Percentiles rank a stretch among this genome's conserved stretches.
Conservation (phyloP, 2,888 invertebrate species). For the Drosophila helvetica region DNA sequence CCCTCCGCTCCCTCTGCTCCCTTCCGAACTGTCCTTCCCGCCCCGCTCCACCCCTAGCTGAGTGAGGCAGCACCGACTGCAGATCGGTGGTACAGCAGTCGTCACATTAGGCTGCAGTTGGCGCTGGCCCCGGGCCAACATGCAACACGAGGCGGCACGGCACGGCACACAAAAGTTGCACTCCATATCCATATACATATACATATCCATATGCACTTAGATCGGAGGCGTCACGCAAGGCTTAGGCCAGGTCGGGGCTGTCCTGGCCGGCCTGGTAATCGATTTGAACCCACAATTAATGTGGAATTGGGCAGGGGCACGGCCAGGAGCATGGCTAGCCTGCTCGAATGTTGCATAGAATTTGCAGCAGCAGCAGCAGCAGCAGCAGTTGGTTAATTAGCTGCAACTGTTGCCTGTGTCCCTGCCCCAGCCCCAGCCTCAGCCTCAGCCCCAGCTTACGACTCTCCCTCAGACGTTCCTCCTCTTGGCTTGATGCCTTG, state of each 20-base stretch:
- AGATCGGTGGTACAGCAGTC: constrained; percentile 65
- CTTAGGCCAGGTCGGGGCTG: constrained; percentile 35
- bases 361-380: constrained; percentile 60
- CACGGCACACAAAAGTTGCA: constrained; percentile 52
- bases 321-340: constrained; percentile 1
- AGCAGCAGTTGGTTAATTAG: constrained; percentile 77
- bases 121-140: constrained; percentile 41
- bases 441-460: background rate
- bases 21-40: background rate
- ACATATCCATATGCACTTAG: constrained; percentile 9
- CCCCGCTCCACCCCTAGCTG: background rate
- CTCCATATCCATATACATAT: constrained; percentile 4
- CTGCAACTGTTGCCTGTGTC: constrained; percentile 68
- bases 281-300: constrained; percentile 74
- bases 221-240: constrained; percentile 42
- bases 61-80: constrained; percentile 27
- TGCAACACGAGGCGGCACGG: constrained; percentile 43
- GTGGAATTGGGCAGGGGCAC: constrained; percentile 20
- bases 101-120: constrained; percentile 74
- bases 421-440: constrained; percentile 10
- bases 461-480: background rate
- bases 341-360: constrained; percentile 46
- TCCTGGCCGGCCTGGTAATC: constrained; percentile 68
- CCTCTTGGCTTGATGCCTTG: background rate
- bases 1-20: background rate